phyloP scores from a whole-genome alignment of 2,888 invertebrate species.

The Dioctria rufipes region DNA sequence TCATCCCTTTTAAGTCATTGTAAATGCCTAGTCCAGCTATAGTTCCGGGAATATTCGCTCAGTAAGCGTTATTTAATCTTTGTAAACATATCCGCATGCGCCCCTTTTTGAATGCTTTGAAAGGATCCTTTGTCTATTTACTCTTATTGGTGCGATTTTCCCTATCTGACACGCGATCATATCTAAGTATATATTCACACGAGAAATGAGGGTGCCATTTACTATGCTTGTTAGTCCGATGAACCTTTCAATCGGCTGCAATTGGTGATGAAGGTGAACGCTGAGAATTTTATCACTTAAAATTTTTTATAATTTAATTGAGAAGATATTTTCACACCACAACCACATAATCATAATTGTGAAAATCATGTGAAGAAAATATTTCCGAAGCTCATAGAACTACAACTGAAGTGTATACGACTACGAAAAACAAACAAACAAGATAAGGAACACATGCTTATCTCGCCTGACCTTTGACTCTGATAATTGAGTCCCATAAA shows the following conservation, averaged over 20 bases:
- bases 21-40: conserved; percentile 10
- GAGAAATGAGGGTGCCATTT: conserved; percentile 30
- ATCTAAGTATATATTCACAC: conserved; percentile 3
- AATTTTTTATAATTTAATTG: no score
- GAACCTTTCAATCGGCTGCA: not conserved
- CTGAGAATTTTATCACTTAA: no score
- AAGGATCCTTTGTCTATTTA: not conserved
- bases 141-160: conserved; percentile 2
- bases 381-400: no score
- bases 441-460: conserved; percentile 1
- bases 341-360: no score
- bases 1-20: conserved; percentile 15
- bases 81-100: conserved; percentile 34
- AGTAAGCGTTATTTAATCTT: conserved; percentile 21
- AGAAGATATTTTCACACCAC: no score
- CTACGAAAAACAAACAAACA: no score
- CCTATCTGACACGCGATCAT: conserved; percentile 17
- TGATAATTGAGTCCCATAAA: conserved; percentile 38
- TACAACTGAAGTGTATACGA: no score
- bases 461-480: conserved; percentile 37
- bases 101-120: not conserved
- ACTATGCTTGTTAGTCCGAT: not conserved
- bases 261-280: no score
- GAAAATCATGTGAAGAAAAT: no score
- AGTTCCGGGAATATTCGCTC: not conserved